Base-by-base conservation (phyloP, 2,888 invertebrate genomes). In the Aporophyla nigra region DNA sequence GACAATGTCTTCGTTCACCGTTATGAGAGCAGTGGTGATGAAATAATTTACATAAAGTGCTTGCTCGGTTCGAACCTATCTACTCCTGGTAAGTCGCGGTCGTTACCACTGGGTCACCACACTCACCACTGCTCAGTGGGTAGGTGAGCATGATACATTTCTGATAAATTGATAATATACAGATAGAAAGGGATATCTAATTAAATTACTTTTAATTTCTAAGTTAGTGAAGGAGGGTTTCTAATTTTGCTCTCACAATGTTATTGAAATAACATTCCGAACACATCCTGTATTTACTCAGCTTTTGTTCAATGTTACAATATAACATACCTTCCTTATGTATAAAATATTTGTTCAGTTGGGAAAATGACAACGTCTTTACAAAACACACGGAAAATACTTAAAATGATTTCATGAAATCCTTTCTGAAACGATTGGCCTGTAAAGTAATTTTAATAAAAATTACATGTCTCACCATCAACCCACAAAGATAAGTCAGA, bases 331-430 rank as follows among this genome's bases (percentile, higher is more conserved):
- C 3, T 56, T 14, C 24, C 3, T 21, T 21, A 9, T 56, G 16
- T 59, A 5, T 40, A 9, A 51, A 78, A 46, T 63, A 53, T 65
- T 78, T 78, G 24, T 21, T 24, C 61, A 75, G 66, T 21, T 61
- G 59, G 33, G 16, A 7, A 24, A 27, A 33, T 49, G 5, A 27
- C 54, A 16, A 66, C 16, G 2, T 33, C 43, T 21, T 59, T 19
- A 21, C 19, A 58, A 76, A 76, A 67, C 9, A 27, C 27, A 46
- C 7, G 9, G 14, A 56, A 9, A 40, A 4, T 53, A 54, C 14
- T 9, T 51, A 12, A 0, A 46, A 33, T 74, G 10, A n/a, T 62
- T 74, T 21, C 0, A 6, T 73, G 16, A 24, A 21, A 46, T 27
- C 0, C 4, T 40, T 49, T 40, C 21, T 10, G 33, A 43, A 40